phyloP scores from a whole-genome alignment of 2,113 vertebrate genomes.

The Hemibagrus wyckioides region DNA sequence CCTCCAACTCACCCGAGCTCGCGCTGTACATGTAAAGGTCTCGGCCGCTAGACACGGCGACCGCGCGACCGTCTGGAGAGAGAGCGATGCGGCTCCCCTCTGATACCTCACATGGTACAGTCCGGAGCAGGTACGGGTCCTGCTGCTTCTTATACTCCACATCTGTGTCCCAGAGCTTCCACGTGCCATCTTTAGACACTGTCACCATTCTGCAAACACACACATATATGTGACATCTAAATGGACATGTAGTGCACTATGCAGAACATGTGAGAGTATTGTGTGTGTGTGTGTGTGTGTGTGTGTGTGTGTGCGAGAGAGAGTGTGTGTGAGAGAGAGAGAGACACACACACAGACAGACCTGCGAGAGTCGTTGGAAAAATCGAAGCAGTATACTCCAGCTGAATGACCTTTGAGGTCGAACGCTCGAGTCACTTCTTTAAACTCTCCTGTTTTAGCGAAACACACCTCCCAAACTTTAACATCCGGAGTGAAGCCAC shows the following conservation, averaged over 20 bases:
- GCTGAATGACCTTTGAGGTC: slow-evolving; percentile 92
- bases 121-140: slow-evolving; percentile 88
- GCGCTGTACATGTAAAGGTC: slow-evolving; percentile 80
- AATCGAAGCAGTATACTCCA: slow-evolving; percentile 84
- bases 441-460: slow-evolving; percentile 85
- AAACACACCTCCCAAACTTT: slow-evolving; percentile 98
- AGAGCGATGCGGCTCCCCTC: slow-evolving; percentile 79
- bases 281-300: background rate
- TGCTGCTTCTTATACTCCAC: slow-evolving; percentile 96
- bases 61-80: slow-evolving; percentile 82
- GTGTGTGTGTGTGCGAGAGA: background rate
- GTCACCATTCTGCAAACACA: slow-evolving; percentile 84
- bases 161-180: slow-evolving; percentile 95
- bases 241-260: background rate
- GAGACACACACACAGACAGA: slow-evolving; percentile 50
- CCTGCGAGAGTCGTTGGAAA: slow-evolving; percentile 91
- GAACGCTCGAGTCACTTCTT: slow-evolving; percentile 86
- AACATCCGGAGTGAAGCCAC: slow-evolving; percentile 93
- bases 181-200: slow-evolving; percentile 90
- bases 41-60: slow-evolving; percentile 78
- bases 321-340: background rate
- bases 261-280: background rate
- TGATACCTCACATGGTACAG: slow-evolving; percentile 69
- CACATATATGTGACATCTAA: background rate
- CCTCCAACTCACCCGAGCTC: slow-evolving; percentile 77